Evolutionary conservation across 2,113 vertebrate species (phyloP).

Genomic region (Nesoenas mayeri): DNA sequence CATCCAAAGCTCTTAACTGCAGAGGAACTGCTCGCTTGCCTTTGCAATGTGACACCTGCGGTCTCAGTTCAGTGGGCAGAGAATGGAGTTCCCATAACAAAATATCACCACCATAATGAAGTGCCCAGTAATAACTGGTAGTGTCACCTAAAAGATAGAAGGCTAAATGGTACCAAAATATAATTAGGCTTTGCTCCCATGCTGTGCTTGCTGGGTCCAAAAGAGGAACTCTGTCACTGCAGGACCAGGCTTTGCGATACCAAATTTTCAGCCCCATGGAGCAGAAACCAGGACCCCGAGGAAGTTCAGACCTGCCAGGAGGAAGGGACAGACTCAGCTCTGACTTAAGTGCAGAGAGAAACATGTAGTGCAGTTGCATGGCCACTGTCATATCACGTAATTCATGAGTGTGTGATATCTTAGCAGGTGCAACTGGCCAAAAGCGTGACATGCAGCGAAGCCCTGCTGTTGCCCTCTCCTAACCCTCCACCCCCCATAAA

Average conservation of each 20-base stretch:
- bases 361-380: neutral
- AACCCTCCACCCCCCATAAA: neutral
- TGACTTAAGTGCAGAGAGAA: neutral
- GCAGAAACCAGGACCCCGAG: neutral
- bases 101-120: neutral
- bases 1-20: neutral
- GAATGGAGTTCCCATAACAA: neutral
- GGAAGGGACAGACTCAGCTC: neutral
- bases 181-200: neutral
- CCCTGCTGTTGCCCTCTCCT: neutral
- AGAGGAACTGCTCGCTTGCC: neutral
- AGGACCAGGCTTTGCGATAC: neutral
- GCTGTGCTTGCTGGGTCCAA: neutral
- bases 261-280: neutral
- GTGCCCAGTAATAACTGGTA: neutral
- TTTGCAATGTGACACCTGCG: rapidly evolving
- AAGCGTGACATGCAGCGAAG: neutral
- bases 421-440: neutral
- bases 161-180: neutral
- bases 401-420: neutral
- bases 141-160: neutral
- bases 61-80: neutral
- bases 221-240: neutral
- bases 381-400: neutral
- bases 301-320: neutral